Evolutionary conservation across 2,797 vertebrate genomes (phyloP).

Genomic region (Semotilus atromaculatus): DNA sequence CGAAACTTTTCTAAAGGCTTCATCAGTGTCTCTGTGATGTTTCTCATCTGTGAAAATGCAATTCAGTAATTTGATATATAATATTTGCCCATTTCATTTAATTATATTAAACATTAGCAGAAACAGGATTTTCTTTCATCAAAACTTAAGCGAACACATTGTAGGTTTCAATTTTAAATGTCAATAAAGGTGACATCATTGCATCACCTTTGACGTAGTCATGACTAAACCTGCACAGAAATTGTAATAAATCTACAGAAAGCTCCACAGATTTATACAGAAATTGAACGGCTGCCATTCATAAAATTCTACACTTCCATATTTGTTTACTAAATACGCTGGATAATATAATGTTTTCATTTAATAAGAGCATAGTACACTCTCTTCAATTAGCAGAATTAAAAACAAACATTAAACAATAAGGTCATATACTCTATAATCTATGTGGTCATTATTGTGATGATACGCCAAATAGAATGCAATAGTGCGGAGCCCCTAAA

Average conservation of each 20-base stretch:
- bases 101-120: neutral
- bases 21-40: constrained; percentile 97
- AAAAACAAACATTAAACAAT: too few species aligned
- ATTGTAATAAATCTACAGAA: neutral
- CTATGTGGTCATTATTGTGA: too few species aligned
- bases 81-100: neutral
- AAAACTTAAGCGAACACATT: neutral
- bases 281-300: neutral
- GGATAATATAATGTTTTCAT: neutral
- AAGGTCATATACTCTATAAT: too few species aligned
- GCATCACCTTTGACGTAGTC: neutral
- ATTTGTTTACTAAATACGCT: neutral
- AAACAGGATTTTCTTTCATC: neutral
- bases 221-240: neutral
- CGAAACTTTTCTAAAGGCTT: constrained; percentile 98
- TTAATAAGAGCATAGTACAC: neutral
- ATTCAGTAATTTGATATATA: neutral
- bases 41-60: constrained; percentile 82
- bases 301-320: too few species aligned
- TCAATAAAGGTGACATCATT: neutral
- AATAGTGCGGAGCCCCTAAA: too few species aligned
- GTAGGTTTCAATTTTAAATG: neutral
- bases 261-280: neutral
- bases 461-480: neutral
- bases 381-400: too few species aligned